Base-by-base conservation (phyloP, 2,888 invertebrate species). In the Acrocyrtus sp. region DNA sequence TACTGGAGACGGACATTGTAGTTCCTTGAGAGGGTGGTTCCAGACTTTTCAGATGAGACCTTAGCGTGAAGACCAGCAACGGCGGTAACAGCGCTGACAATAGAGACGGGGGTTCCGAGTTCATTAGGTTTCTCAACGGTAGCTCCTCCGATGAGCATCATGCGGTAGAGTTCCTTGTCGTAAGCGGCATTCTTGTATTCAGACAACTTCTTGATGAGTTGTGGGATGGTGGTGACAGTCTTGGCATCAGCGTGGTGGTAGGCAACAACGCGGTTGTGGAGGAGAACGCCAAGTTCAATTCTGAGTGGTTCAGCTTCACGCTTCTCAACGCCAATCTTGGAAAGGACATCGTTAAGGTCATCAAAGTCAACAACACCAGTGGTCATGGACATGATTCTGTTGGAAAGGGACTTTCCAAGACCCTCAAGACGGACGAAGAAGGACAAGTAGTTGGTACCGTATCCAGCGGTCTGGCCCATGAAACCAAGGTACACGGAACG, bases 361-460 rank as follows among this genome's bases (percentile, higher is more conserved):
- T 79, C 79, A 62, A 78, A 80, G 54, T 79, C 77, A 60, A 77
- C 73, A 19, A 72, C 77, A 57, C 76, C 77, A 48, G 79, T 79
- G 60, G 66, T 74, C 74, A 75, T 74, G 53, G 60, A 54, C 78
- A 80, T 79, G 63, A 80, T 69, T n/a, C 77, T 61, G 63, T 68
- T 62, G 57, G 76, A 60, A 50, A 78, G 67, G 17, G 80, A 62
- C 62, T 79, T 79, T 19, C 80, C 80, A 48, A 80, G 34, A 69
- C 80, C 80, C 74, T 80, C 80, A 66, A 78, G 48, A 74, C 80
- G 80, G 74, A 79, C 56, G 76, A 76, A 80, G 43, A 73, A 41
- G 43, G 56, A 53, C 21, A 79, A 45, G 72, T 80, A 80, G 48
- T 68, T 53, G 62, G 77, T 76, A 60, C 73, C 74, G 29, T 61